Conservation (phyloP, 2,113 vertebrate species). For the Malurus elegans region DNA sequence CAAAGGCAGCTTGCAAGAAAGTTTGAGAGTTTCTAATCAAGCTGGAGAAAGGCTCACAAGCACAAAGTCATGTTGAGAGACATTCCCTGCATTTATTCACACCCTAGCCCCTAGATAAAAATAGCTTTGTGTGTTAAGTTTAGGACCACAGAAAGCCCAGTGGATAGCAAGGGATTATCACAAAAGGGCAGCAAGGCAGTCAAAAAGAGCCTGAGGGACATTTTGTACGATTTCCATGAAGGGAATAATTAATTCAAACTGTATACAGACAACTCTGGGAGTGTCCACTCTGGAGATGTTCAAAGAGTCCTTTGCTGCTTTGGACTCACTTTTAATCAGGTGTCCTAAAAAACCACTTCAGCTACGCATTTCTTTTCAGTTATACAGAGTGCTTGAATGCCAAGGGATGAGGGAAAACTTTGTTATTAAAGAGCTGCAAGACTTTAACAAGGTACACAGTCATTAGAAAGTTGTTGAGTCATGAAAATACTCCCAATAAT, state of each 20-base stretch:
- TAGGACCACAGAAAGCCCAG: conserved; percentile 49
- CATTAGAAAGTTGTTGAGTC: conserved; percentile 60
- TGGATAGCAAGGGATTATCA: conserved; percentile 63
- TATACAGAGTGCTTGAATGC: conserved; percentile 25
- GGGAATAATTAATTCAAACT: conserved; percentile 48
- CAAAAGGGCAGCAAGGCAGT: conserved; percentile 56
- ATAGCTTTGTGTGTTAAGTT: conserved; percentile 63
- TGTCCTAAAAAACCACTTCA: conserved; percentile 45
- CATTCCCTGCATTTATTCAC: conserved; percentile 59
- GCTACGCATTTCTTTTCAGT: conserved; percentile 32
- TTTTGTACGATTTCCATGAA: conserved; percentile 43
- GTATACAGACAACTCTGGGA: conserved; percentile 36
- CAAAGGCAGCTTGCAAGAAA: neutral
- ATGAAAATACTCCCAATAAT: conserved; percentile 59
- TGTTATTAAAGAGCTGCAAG: conserved; percentile 51
- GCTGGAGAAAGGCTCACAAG: conserved; percentile 9
- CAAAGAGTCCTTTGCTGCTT: conserved; percentile 51
- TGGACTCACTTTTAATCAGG: conserved; percentile 20
- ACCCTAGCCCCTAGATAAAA: conserved; percentile 61
- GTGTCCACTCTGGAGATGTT: conserved; percentile 45
- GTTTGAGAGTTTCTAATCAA: conserved; percentile 3
- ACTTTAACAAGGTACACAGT: conserved; percentile 40
- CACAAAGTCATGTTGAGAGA: conserved; percentile 38
- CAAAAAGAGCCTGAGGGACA: conserved; percentile 36
- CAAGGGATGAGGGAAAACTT: conserved; percentile 31